Conservation (phyloP, 2,113 vertebrate species). For the Dromaius novaehollandiae region DNA sequence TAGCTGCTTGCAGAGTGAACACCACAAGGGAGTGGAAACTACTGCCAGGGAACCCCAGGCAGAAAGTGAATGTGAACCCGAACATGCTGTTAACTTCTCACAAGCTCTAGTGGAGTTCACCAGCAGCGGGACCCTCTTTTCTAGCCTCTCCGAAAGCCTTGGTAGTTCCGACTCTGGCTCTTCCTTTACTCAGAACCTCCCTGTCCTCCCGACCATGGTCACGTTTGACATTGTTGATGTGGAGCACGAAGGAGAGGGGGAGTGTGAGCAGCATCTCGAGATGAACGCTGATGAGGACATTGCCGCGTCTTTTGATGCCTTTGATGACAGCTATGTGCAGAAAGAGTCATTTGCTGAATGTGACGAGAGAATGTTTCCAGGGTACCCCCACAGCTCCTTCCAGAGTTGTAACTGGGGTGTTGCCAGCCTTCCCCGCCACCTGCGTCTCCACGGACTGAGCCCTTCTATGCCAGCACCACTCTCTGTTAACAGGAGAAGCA, state of each 20-base stretch:
- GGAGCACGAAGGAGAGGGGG: constrained; percentile 94
- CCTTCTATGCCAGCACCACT: constrained; percentile 81
- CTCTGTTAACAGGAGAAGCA: constrained; percentile 87
- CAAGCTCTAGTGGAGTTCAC: constrained; percentile 93
- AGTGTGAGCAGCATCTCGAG: constrained; percentile 89
- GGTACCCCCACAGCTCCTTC: constrained; percentile 77
- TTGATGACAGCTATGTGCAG: constrained; percentile 87
- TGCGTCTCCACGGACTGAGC: constrained; percentile 82
- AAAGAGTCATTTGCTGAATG: constrained; percentile 89
- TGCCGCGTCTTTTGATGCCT: constrained; percentile 86
- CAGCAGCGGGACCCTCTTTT: constrained; percentile 85
- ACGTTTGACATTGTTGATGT: constrained; percentile 96
- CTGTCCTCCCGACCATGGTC: constrained; percentile 92
- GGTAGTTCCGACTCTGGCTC: constrained; percentile 83
- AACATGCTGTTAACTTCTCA: constrained; percentile 90
- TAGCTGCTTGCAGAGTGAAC: background rate
- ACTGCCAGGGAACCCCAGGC: background rate
- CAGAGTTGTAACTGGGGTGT: constrained; percentile 86
- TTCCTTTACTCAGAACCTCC: constrained; percentile 88
- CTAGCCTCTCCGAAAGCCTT: constrained; percentile 81
- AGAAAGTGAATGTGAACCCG: constrained; percentile 73
- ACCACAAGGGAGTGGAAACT: rapidly evolving
- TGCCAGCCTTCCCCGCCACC: constrained; percentile 90
- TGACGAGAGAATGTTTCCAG: constrained; percentile 84
- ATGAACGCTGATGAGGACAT: constrained; percentile 88